Conservation (phyloP, 2,888 invertebrate species). For the Nomada lathburiana region DNA sequence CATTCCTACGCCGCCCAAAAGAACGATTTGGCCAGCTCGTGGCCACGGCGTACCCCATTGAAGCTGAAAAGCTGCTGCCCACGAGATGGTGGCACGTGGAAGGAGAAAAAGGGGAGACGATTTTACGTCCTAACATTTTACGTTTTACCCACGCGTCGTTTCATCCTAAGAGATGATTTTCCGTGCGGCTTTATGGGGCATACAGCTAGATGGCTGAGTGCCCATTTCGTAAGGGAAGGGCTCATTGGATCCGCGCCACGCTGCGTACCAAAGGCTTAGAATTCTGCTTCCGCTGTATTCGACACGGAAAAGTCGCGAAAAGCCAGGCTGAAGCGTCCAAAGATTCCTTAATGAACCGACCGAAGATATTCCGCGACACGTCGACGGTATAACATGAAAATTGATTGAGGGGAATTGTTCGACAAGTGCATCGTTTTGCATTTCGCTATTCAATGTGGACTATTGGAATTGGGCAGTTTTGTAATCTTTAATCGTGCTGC, state of each 20-base stretch:
- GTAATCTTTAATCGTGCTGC: too few species aligned
- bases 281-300: conserved; percentile 21
- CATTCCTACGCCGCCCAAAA: conserved; percentile 46
- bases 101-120: conserved; percentile 36
- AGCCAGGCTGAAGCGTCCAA: not conserved
- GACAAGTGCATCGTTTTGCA: too few species aligned
- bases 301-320: conserved; percentile 2
- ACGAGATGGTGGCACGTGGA: conserved; percentile 38
- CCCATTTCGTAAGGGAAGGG: conserved; percentile 65
- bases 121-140: conserved; percentile 72
- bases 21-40: conserved; percentile 42
- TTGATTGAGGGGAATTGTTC: not conserved
- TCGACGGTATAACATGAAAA: not conserved
- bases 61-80: conserved; percentile 40
- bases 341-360: conserved; percentile 17
- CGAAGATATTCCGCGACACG: not conserved
- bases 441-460: too few species aligned
- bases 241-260: conserved; percentile 63
- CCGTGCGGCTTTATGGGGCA: conserved; percentile 70
- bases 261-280: conserved; percentile 26
- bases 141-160: conserved; percentile 71
- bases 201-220: conserved; percentile 68
- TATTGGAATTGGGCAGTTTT: too few species aligned
- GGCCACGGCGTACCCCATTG: conserved; percentile 28
- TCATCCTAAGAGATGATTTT: conserved; percentile 74